Evolutionary conservation across 2,113 vertebrate genomes (phyloP).

Genomic region (Lepisosteus osseus): DNA sequence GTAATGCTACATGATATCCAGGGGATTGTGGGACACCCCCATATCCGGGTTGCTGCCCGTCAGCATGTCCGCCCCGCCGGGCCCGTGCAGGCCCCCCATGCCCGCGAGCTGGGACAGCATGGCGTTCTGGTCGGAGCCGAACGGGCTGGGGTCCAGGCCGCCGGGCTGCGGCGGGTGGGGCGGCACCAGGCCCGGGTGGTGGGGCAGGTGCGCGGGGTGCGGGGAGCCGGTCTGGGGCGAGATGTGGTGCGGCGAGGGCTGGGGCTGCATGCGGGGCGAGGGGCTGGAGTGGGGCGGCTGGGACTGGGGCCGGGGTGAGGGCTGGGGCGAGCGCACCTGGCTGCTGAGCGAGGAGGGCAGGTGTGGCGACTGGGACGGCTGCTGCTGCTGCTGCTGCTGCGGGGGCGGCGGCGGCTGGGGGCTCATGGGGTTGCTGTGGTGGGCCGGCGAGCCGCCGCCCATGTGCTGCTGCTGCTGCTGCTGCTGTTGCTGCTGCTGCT

Average conservation of each 20-base stretch:
- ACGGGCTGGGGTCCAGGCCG: conserved; percentile 69
- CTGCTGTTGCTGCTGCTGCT: conserved; percentile 47
- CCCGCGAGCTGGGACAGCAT: conserved; percentile 90
- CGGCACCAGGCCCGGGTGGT: conserved; percentile 72
- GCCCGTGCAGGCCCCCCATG: conserved; percentile 87
- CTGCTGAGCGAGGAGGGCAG: conserved; percentile 81
- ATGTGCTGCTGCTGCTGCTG: conserved; percentile 53
- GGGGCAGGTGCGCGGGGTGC: conserved; percentile 77
- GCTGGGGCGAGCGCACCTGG: conserved; percentile 94
- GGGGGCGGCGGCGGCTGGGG: conserved; percentile 82
- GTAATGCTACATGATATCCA: conserved; percentile 91
- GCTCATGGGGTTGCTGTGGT: conserved; percentile 90
- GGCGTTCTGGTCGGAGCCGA: conserved; percentile 63
- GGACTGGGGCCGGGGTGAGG: conserved; percentile 88
- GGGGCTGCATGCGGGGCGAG: conserved; percentile 92
- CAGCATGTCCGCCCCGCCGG: conserved; percentile 83
- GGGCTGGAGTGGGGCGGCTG: conserved; percentile 96
- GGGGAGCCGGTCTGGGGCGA: conserved; percentile 95
- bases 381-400: conserved; percentile 85
- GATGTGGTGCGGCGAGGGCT: conserved; percentile 93
- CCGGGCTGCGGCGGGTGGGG: conserved; percentile 82
- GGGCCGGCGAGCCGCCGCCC: conserved; percentile 74
- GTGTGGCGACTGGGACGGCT: conserved; percentile 53
- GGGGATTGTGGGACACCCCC: conserved; percentile 86
- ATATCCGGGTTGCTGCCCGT: conserved; percentile 84